Base-by-base conservation (phyloP, 2,797 vertebrate genomes). In the Garrulus glandarius region DNA sequence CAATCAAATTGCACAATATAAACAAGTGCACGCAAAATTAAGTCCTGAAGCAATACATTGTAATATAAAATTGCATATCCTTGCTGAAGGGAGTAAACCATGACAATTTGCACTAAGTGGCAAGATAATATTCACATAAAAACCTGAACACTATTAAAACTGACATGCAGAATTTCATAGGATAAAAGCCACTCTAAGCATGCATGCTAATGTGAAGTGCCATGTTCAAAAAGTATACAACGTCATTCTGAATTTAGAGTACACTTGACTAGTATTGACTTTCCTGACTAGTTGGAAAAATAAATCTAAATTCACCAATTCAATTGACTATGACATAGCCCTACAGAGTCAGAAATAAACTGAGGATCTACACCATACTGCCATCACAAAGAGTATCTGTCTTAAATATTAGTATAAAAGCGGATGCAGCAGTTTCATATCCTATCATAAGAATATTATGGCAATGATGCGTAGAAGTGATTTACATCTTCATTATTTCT, bases 401-500 rank as follows among this genome's bases (percentile, higher is more conserved):
- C 56, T 87, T 47, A 83, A 93, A 94, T 70, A 89, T 36, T 17
- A 70, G 70, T 67, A 57, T 55, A 92, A 90, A 92, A 95, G 83
- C 10, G 3, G 80, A 95, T 92, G 90, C 95, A 88, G 89, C 80
- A 96, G 67, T 92, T 95, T 92, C 87, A 71, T 43, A 80, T 70
- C 71, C 64, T 56, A 80, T 70, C 77, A 37, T 29, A 87, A 37
- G 85, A 90, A 84, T 88, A 84, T 92, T 86, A 95, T 11, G 52
- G 82, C 85, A 84, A 88, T 88, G 94, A 97, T 92, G 80, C 6
- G 7, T 64, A 60, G 36, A 95, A 95, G 87, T 94, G 95, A 97
- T 97, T 96, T 96, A 96, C 92, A 92, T 94, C 83, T 96, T 97
- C 89, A 96, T 96, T 96, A 97, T 80, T 97, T 92, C 93, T 44